Base-by-base conservation (phyloP, 2,888 invertebrate genomes). In the Icerya purchasi region DNA sequence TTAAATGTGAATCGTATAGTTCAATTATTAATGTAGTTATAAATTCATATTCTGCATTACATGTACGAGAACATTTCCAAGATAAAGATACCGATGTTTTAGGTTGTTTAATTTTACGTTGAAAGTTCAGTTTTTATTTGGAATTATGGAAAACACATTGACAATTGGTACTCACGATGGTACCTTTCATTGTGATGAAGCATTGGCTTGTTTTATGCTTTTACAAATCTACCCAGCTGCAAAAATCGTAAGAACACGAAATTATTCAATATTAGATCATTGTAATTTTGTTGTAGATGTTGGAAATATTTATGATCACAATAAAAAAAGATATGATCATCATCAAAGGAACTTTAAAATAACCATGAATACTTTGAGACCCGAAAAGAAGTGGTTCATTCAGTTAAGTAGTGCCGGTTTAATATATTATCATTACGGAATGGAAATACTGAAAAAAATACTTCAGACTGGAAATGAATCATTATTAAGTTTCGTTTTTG, bases 211-310 rank as follows among this genome's bases (percentile, higher is more conserved):
- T 70, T 90, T 79, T 68, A 82, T 98, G 84, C 76, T 98, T 20
- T 85, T 84, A 69, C 76, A 78, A 56, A 72, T 96, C 2, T 94
- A 84, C 71, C 77, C 81, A 67, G 77, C 88, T 72, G 87, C 93
- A 0, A 76, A 79, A 64, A 86, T 98, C 61, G 71, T 91, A 5
- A 75, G 66, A 76, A 74, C 79, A 1, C 69, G 82, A 50, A 76
- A 81, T 66, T 67, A 70, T 2, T 68, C 68, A 36, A 62, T 81
- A 63, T 75, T 97, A 58, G 78, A 82, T 0, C 77, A 78, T 1
- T 96, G 96, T 73, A 90, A 96, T 69, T 81, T 97, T 65, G 90
- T 98, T 0, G 84, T 98, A 0, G 97, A 98, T 74, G 94, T 97
- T 2, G 97, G 97, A 2, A 85, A 81, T 1, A 78, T 78, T 19